These are phyloP conservation scores for Salvelinus sp. DNA, from an alignment of 2,113 vertebrate species.

Conservation along the genomic window DNA sequence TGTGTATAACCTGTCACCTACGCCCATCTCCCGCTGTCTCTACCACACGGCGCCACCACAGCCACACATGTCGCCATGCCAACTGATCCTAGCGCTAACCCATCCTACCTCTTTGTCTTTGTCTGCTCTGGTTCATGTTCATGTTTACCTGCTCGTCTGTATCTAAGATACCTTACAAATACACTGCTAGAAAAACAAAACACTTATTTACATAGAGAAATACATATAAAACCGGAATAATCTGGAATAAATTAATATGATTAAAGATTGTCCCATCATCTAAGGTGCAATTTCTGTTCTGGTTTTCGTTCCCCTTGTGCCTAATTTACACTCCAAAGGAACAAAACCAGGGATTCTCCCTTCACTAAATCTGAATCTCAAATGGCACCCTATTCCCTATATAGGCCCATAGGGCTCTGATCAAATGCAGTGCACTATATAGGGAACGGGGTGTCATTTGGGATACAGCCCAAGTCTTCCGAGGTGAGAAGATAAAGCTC, in stretches of 20 bases:
- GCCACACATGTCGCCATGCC: not conserved
- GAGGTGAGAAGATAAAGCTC: not conserved
- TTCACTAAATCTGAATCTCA: too few species aligned
- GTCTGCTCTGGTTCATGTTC: too few species aligned
- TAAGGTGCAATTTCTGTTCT: conserved; percentile 56
- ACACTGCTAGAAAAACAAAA: not conserved
- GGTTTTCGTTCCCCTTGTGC: not conserved
- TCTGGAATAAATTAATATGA: conserved; percentile 2
- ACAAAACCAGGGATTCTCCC: too few species aligned
- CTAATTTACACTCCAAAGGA: not conserved
- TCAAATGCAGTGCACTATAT: too few species aligned
- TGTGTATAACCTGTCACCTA: not conserved
- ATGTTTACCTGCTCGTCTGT: not conserved
- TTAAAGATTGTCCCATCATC: conserved; percentile 53
- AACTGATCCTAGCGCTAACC: not conserved
- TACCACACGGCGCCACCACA: not conserved
- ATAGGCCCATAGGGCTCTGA: too few species aligned
- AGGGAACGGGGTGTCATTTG: not conserved
- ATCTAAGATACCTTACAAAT: too few species aligned
- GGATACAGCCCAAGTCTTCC: not conserved
- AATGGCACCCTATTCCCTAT: too few species aligned
- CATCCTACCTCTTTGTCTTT: not conserved
- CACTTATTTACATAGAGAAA: not conserved
- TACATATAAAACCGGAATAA: conserved; percentile 14
- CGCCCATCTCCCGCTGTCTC: not conserved